Evolutionary conservation across 2,113 vertebrate genomes (phyloP).

Genomic region (Leptobrachium ailaonicum): DNA sequence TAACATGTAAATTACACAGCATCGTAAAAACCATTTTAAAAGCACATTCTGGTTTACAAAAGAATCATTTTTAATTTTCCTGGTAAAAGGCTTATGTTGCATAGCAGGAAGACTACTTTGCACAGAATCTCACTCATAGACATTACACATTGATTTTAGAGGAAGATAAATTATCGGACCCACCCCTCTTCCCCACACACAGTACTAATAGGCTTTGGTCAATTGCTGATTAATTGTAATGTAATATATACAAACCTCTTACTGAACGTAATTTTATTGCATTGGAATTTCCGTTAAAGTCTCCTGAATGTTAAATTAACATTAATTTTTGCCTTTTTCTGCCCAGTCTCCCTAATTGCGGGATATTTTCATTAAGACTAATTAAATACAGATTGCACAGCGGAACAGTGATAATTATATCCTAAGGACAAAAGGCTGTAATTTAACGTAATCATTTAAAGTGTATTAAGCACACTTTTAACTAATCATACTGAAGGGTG

Average conservation of each 20-base stretch:
- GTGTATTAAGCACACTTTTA: slow-evolving; percentile 44
- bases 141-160: neutral
- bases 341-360: slow-evolving; percentile 55
- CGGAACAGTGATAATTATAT: slow-evolving; percentile 58
- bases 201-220: neutral
- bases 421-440: slow-evolving; percentile 52
- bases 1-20: too few relatives aligned
- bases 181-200: neutral
- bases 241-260: neutral
- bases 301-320: slow-evolving; percentile 22
- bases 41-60: too few relatives aligned
- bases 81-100: too few relatives aligned
- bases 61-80: too few relatives aligned
- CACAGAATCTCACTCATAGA: neutral
- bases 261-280: slow-evolving; percentile 10
- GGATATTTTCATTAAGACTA: slow-evolving; percentile 55
- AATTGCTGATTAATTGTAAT: slow-evolving; percentile 10
- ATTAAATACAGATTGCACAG: slow-evolving; percentile 58
- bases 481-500: slow-evolving; percentile 15
- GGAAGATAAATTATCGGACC: neutral
- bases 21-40: too few relatives aligned
- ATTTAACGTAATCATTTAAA: slow-evolving; percentile 54
- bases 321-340: slow-evolving; percentile 51
- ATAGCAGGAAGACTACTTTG: too few relatives aligned
- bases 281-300: neutral